Evolutionary conservation across 2,113 vertebrate species (phyloP).

Genomic region (Neolamprologus longior): DNA sequence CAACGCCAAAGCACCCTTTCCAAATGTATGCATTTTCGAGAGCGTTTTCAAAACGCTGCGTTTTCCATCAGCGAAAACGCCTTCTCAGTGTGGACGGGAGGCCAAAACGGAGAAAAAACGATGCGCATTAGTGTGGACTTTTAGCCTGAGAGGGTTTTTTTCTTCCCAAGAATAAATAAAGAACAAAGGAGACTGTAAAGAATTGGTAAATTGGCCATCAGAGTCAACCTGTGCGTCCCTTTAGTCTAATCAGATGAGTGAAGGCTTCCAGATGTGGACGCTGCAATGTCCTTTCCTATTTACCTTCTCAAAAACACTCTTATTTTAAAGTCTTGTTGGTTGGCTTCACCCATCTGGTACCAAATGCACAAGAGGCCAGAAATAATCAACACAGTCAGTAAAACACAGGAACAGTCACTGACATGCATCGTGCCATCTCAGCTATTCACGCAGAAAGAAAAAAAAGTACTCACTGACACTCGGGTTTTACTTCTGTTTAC

Average conservation of each 20-base stretch:
- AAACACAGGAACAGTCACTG: background rate
- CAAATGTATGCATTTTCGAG: background rate
- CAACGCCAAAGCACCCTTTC: rapidly evolving
- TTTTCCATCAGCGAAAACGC: rapidly evolving
- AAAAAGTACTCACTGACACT: background rate
- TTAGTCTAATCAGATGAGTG: background rate
- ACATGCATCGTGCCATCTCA: background rate
- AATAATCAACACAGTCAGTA: background rate
- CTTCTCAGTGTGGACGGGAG: background rate
- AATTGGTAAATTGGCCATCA: rapidly evolving
- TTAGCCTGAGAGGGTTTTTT: background rate
- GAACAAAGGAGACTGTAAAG: background rate
- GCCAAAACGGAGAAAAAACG: background rate
- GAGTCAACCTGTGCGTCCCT: background rate
- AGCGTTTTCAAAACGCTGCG: rapidly evolving
- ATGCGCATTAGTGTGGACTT: background rate
- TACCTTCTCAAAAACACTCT: background rate
- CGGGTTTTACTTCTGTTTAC: background rate
- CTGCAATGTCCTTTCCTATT: background rate
- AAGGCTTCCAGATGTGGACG: background rate
- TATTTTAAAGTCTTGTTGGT: background rate
- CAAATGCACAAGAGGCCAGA: background rate
- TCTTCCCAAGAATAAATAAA: background rate
- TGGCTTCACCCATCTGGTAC: background rate
- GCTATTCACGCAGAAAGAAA: background rate